phyloP scores from a whole-genome alignment of 2,888 invertebrate species.

The Fragum whitleyi region DNA sequence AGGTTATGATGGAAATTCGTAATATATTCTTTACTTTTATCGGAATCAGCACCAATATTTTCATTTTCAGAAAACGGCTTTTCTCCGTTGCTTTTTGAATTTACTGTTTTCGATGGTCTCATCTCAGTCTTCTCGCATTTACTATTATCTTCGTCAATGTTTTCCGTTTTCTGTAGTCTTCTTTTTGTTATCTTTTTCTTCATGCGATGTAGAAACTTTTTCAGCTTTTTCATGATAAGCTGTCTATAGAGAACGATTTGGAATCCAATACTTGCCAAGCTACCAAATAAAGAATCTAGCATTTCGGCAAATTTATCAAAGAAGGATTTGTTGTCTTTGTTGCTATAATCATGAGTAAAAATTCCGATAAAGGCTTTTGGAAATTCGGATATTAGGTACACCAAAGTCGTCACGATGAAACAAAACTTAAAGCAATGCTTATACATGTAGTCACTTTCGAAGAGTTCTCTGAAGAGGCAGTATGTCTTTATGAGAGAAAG shows the following conservation, averaged over 20 bases:
- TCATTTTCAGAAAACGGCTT: too few species aligned
- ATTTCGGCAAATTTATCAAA: background rate
- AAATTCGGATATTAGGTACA: constrained; percentile 39
- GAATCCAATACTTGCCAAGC: background rate
- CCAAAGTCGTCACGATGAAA: constrained; percentile 28
- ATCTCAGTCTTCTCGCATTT: background rate
- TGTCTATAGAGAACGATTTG: constrained; percentile 4
- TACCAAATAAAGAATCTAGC: background rate
- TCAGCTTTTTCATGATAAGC: background rate
- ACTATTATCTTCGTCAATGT: background rate
- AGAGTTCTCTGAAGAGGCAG: constrained; percentile 45
- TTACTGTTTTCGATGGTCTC: background rate
- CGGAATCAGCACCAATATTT: too few species aligned
- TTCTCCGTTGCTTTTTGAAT: too few species aligned
- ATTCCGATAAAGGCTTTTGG: constrained; percentile 42
- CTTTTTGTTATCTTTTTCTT: background rate
- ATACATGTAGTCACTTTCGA: constrained; percentile 49
- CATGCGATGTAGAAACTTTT: background rate
- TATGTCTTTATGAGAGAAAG: constrained; percentile 35
- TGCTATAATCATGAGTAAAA: constrained; percentile 1
- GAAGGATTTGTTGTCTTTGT: constrained; percentile 5
- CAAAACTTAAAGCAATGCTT: constrained; percentile 47
- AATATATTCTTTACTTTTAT: too few species aligned
- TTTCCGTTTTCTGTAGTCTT: background rate
- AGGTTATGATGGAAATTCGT: too few species aligned